Evolutionary conservation across 30 jellyfish, hydroid and myxozoan species (phyloP), one percentile per base, ranked within the genome.

Genomic region (Aurelia coerulea): DNA sequence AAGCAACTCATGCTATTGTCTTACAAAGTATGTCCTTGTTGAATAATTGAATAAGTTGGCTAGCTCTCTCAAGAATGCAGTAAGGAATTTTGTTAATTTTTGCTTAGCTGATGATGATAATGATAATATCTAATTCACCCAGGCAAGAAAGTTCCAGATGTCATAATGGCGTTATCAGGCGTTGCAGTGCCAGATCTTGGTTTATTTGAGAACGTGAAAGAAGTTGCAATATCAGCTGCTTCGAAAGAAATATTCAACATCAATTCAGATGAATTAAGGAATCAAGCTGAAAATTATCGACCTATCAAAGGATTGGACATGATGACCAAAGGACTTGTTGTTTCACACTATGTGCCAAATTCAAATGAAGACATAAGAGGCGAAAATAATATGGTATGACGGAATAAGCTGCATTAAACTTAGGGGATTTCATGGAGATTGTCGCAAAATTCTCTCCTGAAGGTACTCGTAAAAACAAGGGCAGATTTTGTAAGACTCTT

Each of bases 211-310:
- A n/a, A 49, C 10, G 84, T 53, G 14, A 51, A 69, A 2, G 82
- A 68, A 65, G 76, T 81, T 31, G 91, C 84, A 14, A 68, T 81
- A 19, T 67, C 91, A 13, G 91, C 56, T 11, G 84, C 91, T 5
- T 49, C 91, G n/a, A 42, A 52, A 13, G 56, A 49, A 10, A 33
- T 81, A 14, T 50, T 66, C 68, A 65, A 42, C 69, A 52, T 81
- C 84, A 81, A 81, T 50, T 62, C 79, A 19, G 65, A 60, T 13
- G 35, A 68, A 35, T 58, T 81, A 7, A 58, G 68, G 39, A 42
- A 13, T 2, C 68, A 67, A 41, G 80, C 69, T 13, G 23, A 51
- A 10, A 71, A 68, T 13, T 81, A 46, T 35, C 77, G 70, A 5
- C 91, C 91, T 11, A 62, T 54, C 14, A 73, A 81, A 56, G 91